These are phyloP conservation scores for Agraylea sexmaculata DNA, from an alignment of 1,140 invertebrate species.

Conservation along the genomic window DNA sequence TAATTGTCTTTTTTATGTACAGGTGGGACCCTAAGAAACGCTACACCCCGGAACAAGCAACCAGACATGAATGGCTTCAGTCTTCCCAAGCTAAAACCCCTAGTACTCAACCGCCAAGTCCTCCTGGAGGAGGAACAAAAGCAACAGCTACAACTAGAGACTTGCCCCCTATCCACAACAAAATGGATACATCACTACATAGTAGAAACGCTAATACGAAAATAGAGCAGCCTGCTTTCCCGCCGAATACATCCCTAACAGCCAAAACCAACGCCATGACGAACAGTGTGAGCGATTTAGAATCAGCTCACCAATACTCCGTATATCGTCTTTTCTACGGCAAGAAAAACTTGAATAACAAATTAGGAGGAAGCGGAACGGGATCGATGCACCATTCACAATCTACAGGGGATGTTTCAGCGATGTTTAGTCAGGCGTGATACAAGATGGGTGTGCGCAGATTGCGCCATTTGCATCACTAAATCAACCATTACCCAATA, in stretches of 20 bases:
- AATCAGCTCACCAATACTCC: slow-evolving; percentile 21
- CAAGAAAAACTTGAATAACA: slow-evolving; percentile 16
- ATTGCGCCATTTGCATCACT: no score
- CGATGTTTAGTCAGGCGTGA: slow-evolving; percentile 50
- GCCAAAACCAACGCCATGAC: slow-evolving; percentile 19
- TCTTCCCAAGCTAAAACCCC: slow-evolving; percentile 25
- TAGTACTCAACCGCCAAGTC: slow-evolving; percentile 28
- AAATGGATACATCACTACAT: slow-evolving; percentile 14
- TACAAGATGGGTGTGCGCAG: slow-evolving; percentile 25
- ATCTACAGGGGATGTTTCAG: slow-evolving; percentile 46
- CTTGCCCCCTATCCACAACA: not conserved
- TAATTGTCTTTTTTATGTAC: slow-evolving; percentile 20
- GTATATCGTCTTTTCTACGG: slow-evolving; percentile 20
- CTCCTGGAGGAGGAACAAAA: slow-evolving; percentile 22
- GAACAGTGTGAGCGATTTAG: slow-evolving; percentile 21
- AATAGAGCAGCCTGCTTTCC: slow-evolving; percentile 15
- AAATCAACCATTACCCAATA: no score
- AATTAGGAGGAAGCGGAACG: slow-evolving; percentile 7
- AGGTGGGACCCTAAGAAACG: slow-evolving; percentile 90
- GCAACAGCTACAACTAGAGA: slow-evolving; percentile 20
- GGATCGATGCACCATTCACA: slow-evolving; percentile 44
- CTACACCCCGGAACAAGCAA: slow-evolving; percentile 84
- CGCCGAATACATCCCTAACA: slow-evolving; percentile 9
- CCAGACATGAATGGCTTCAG: slow-evolving; percentile 64
- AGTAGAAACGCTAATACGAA: slow-evolving; percentile 23